Evolutionary conservation across 2,888 invertebrate genomes (phyloP).

Genomic region (Lordiphosa fenestrarum): DNA sequence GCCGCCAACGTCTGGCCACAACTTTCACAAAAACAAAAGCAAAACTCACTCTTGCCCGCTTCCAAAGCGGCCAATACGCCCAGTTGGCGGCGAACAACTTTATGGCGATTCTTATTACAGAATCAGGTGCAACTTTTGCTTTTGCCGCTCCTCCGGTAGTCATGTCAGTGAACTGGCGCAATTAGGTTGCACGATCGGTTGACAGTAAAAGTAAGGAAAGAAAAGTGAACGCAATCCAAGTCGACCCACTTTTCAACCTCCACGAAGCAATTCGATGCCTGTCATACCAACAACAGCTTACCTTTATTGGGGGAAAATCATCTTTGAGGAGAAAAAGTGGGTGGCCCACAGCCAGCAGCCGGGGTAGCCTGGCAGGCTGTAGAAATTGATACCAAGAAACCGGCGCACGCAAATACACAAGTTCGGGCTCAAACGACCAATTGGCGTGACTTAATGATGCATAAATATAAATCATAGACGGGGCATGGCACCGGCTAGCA

Average conservation of each 20-base stretch:
- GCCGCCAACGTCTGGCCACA: constrained; percentile 41
- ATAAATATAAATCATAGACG: constrained; percentile 72
- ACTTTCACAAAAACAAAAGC: constrained; percentile 59
- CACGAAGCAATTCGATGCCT: constrained; percentile 22
- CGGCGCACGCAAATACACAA: constrained; percentile 28
- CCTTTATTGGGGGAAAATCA: constrained; percentile 23
- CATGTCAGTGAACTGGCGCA: constrained; percentile 67
- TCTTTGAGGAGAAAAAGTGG: constrained; percentile 47
- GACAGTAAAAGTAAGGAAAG: constrained; percentile 70
- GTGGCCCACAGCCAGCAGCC: constrained; percentile 66
- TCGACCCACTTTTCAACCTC: constrained; percentile 47
- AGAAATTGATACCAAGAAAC: constrained; percentile 54
- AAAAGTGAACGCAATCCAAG: constrained; percentile 68
- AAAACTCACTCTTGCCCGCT: constrained; percentile 36
- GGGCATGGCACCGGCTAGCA: constrained; percentile 9
- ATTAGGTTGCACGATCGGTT: constrained; percentile 57
- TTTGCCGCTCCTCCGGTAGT: constrained; percentile 31
- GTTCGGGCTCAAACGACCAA: constrained; percentile 59
- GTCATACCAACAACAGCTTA: neutral
- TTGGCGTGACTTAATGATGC: constrained; percentile 75
- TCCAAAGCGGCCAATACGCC: constrained; percentile 12
- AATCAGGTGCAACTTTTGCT: constrained; percentile 74
- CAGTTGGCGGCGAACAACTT: constrained; percentile 10
- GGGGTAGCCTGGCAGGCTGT: constrained; percentile 41
- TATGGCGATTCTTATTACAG: constrained; percentile 67